A percentile compares a stretch with the other conserved stretches of the same genome.
phyloP scores from a whole-genome alignment of 2,888 invertebrate genomes.

The Thecocarcelia acutangulata region DNA sequence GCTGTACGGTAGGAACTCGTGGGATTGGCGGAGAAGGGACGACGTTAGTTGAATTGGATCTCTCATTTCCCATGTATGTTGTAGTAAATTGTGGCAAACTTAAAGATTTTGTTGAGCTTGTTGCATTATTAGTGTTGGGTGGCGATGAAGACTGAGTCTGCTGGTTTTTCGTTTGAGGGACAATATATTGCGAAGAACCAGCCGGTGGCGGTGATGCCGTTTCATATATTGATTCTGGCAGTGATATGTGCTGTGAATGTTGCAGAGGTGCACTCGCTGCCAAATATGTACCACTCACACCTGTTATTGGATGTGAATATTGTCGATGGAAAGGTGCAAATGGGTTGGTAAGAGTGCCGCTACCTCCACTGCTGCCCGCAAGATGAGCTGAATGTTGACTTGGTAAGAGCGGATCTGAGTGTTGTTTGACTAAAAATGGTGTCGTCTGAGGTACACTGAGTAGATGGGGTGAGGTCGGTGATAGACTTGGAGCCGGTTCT shows the following conservation, averaged over 20 bases:
- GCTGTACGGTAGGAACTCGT: slow-evolving; percentile 57
- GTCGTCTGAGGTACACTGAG: slow-evolving; percentile 83
- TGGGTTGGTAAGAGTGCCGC: slow-evolving; percentile 72
- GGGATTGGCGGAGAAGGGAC: slow-evolving; percentile 72
- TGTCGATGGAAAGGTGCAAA: slow-evolving; percentile 82
- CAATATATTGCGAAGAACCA: slow-evolving; percentile 78
- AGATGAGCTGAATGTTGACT: slow-evolving; percentile 82
- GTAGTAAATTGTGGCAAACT: slow-evolving; percentile 76
- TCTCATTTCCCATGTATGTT: slow-evolving; percentile 73
- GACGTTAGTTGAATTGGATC: slow-evolving; percentile 64
- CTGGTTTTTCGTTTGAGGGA: slow-evolving; percentile 72
- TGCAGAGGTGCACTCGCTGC: slow-evolving; percentile 73
- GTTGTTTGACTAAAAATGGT: slow-evolving; percentile 85
- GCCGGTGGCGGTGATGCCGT: slow-evolving; percentile 78
- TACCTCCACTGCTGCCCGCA: slow-evolving; percentile 74
- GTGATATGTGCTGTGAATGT: slow-evolving; percentile 79
- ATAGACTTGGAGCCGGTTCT: slow-evolving; percentile 83
- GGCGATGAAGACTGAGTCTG: slow-evolving; percentile 39
- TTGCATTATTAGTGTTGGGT: slow-evolving; percentile 39
- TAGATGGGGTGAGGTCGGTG: slow-evolving; percentile 83
- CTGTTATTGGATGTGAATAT: slow-evolving; percentile 82
- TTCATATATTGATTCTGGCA: slow-evolving; percentile 79
- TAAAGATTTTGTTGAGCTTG: slow-evolving; percentile 68
- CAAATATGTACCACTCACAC: slow-evolving; percentile 68
- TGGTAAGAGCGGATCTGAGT: slow-evolving; percentile 85